Conservation (phyloP, 2,888 invertebrate species). For the Pemphredon lugubris region DNA sequence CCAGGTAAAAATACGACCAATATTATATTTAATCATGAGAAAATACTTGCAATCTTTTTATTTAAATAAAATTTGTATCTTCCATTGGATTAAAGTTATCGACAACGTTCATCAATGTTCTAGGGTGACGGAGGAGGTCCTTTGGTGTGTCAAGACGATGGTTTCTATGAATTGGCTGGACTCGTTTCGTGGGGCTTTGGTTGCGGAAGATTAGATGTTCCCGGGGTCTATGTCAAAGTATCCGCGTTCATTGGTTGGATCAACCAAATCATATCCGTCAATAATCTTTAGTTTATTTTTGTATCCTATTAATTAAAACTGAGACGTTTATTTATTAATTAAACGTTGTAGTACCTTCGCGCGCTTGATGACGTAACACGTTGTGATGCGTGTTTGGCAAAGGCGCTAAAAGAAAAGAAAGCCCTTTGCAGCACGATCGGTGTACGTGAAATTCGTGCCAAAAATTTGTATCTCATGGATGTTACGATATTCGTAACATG, state of each 20-base stretch:
- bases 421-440: constrained; percentile 12
- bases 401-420: constrained; percentile 11
- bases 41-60: too few species aligned
- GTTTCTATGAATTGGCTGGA: constrained; percentile 95
- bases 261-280: constrained; percentile 97
- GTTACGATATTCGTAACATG: constrained; percentile 15
- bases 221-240: constrained; percentile 98
- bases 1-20: constrained; percentile 87
- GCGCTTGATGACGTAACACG: constrained; percentile 51
- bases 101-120: too few species aligned
- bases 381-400: constrained; percentile 26
- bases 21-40: too few species aligned
- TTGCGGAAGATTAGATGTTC: constrained; percentile 95
- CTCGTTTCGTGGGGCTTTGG: constrained; percentile 98
- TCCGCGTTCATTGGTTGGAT: constrained; percentile 98
- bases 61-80: too few species aligned
- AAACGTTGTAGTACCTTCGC: constrained; percentile 45
- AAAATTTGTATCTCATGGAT: constrained; percentile 5
- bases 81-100: too few species aligned
- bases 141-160: constrained; percentile 94
- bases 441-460: neutral
- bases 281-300: constrained; percentile 85
- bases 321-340: constrained; percentile 58
- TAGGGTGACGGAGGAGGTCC: constrained; percentile 98
- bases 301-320: constrained; percentile 38